These are phyloP conservation scores for Marmota monax DNA, from an alignment of 2,113 vertebrate species.

Conservation along the genomic window DNA sequence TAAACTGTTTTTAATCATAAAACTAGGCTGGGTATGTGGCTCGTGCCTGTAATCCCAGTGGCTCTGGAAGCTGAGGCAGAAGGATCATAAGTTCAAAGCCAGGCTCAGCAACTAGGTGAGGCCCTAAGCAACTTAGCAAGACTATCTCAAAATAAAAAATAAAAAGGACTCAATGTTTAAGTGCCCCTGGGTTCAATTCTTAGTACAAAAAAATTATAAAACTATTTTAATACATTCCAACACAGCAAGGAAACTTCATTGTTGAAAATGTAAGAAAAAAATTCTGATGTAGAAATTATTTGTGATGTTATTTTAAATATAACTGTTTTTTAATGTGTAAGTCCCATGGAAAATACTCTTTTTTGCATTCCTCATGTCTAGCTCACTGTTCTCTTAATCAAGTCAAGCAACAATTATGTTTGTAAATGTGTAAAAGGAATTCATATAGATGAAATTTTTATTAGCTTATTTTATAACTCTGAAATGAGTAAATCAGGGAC, in stretches of 20 bases:
- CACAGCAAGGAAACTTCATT: background rate
- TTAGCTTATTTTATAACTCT: conserved; percentile 51
- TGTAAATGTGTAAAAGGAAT: conserved; percentile 47
- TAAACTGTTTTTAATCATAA: conserved; percentile 65
- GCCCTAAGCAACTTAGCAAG: too few species aligned
- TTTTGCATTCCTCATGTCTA: background rate
- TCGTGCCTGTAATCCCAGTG: too few species aligned
- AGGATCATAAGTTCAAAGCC: too few species aligned
- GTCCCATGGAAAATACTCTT: background rate
- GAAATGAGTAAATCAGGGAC: conserved; percentile 15
- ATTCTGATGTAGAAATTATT: conserved; percentile 14
- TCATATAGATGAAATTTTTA: background rate
- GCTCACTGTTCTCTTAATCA: conserved; percentile 17
- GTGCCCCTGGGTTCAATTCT: too few species aligned
- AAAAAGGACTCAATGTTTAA: too few species aligned
- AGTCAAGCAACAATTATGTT: background rate
- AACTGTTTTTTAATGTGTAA: background rate
- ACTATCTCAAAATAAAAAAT: too few species aligned
- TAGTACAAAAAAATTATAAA: background rate
- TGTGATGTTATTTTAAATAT: background rate
- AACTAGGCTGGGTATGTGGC: background rate
- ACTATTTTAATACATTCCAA: conserved; percentile 26
- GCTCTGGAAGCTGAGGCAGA: too few species aligned
- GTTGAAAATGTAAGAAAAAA: conserved; percentile 46
- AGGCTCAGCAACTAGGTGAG: too few species aligned